Percentiles rank a stretch among this genome's conserved stretches.
Evolutionary conservation across 1,140 invertebrate genomes (phyloP).

Genomic region (Aradophagus sp.): DNA sequence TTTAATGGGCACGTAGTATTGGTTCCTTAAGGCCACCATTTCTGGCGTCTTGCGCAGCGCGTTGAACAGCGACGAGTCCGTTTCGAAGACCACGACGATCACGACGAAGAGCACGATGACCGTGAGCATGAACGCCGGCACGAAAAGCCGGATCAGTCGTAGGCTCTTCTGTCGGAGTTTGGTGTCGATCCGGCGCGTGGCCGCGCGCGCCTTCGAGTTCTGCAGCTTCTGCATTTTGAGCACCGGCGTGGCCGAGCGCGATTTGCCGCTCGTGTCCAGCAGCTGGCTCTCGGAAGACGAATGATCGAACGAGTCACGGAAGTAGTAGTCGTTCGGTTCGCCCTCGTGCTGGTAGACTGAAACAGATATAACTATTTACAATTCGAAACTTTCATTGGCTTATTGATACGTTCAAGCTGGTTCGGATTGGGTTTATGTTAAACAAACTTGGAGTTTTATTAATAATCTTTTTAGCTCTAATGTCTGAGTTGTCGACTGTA

Average conservation of each 20-base stretch:
- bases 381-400: no score
- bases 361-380: conserved; percentile 47
- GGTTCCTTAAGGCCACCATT: conserved; percentile 83
- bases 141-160: conserved; percentile 80
- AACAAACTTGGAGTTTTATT: no score
- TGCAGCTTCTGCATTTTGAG: conserved; percentile 77
- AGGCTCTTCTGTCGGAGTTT: conserved; percentile 73
- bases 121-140: conserved; percentile 83
- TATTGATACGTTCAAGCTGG: no score
- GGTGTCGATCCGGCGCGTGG: conserved; percentile 29
- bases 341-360: conserved; percentile 68
- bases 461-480: no score
- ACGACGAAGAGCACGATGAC: conserved; percentile 79
- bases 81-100: conserved; percentile 83
- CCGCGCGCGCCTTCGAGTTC: conserved; percentile 70
- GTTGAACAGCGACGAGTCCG: conserved; percentile 82
- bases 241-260: conserved; percentile 75
- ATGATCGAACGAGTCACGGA: conserved; percentile 85
- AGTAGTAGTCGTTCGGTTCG: conserved; percentile 79
- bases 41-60: conserved; percentile 84
- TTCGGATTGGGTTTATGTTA: no score
- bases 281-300: conserved; percentile 84
- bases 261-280: conserved; percentile 74
- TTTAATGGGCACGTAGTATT: conserved; percentile 89
- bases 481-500: no score